Conservation (phyloP, 2,113 vertebrate genomes). For the Stercorarius parasiticus region DNA sequence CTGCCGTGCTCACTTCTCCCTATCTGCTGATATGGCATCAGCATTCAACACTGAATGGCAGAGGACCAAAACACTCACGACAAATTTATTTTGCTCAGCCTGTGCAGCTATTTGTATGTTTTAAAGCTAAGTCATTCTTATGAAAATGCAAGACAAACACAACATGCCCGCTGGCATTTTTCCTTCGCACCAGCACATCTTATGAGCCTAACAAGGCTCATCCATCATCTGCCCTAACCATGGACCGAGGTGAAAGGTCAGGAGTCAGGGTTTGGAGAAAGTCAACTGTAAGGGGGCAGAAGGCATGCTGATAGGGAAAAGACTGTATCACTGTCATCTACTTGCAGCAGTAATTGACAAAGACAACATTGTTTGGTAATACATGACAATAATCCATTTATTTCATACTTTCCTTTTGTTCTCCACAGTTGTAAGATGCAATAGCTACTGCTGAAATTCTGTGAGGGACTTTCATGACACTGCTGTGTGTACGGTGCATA, state of each 20-base stretch:
- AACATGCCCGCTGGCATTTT: background rate
- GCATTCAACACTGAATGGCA: background rate
- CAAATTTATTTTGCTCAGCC: background rate
- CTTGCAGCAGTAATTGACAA: background rate
- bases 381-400: background rate
- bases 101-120: background rate
- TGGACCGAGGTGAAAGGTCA: slow-evolving; percentile 40
- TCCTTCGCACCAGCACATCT: background rate
- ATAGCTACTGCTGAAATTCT: background rate
- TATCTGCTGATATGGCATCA: background rate
- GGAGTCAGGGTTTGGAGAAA: slow-evolving; percentile 8
- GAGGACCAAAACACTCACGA: background rate
- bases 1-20: background rate
- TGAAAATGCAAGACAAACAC: background rate
- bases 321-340: slow-evolving; percentile 12
- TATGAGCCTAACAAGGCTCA: slow-evolving; percentile 39
- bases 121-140: background rate
- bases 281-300: slow-evolving; percentile 12
- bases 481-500: background rate
- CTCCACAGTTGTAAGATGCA: background rate
- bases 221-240: slow-evolving; percentile 47
- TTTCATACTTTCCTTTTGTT: background rate
- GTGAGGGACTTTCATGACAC: background rate
- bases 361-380: background rate
- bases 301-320: slow-evolving; percentile 19